Percentiles rank a stretch among this genome's conserved stretches.
phyloP scores from a whole-genome alignment of 92 coral and sea anemone genomes.

The Zoanthus solanderi region DNA sequence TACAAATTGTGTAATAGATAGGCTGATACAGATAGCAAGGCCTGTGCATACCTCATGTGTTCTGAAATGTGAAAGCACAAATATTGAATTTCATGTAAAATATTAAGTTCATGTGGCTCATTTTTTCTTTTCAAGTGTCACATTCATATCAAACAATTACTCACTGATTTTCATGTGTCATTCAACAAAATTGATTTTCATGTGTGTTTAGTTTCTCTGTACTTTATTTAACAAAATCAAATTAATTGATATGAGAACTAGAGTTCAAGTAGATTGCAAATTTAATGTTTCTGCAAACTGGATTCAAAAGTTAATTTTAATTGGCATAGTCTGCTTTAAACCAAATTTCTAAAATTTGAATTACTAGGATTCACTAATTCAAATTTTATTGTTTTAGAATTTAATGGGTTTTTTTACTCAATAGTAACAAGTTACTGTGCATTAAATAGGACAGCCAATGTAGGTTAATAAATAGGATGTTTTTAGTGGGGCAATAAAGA shows the following conservation, averaged over 20 bases:
- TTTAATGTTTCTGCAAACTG: conserved; percentile 28
- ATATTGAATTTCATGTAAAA: conserved; percentile 5
- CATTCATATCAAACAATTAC: conserved; percentile 10
- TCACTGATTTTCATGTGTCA: conserved; percentile 24
- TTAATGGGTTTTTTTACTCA: conserved; percentile 10
- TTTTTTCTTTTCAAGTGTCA: conserved; percentile 20
- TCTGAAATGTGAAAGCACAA: background rate
- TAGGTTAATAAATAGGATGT: conserved; percentile 14
- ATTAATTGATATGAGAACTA: conserved; percentile 13
- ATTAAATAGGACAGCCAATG: conserved; percentile 22
- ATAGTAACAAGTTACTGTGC: conserved; percentile 19
- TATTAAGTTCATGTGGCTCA: conserved; percentile 25
- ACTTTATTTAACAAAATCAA: background rate
- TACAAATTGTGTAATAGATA: conserved; percentile 17
- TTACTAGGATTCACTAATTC: conserved; percentile 18
- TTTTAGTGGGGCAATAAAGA: conserved; percentile 21
- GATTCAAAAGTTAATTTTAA: conserved; percentile 19
- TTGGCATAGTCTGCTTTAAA: conserved; percentile 21
- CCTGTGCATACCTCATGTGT: background rate
- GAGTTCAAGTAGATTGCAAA: conserved; percentile 20
- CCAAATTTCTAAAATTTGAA: conserved; percentile 23
- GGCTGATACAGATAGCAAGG: conserved; percentile 24
- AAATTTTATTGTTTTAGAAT: background rate
- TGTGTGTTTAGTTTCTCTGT: conserved; percentile 17
- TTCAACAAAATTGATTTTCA: conserved; percentile 3